phyloP scores from a whole-genome alignment of 2,888 invertebrate species.

The Cantharis nigra region DNA sequence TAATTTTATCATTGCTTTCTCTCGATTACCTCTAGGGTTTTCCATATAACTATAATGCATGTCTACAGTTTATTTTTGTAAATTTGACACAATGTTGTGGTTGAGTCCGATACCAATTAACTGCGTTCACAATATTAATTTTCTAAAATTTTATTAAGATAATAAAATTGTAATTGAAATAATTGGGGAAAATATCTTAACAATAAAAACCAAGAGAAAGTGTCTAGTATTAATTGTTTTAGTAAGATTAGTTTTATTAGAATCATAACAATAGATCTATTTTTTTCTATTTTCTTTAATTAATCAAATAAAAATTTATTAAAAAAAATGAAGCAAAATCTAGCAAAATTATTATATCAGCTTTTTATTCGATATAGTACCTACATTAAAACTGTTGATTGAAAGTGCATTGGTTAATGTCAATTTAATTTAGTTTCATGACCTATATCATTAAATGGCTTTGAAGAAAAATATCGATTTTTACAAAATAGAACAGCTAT shows the following conservation, averaged over 20 bases:
- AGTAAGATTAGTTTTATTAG: background rate
- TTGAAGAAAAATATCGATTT: conserved; percentile 6
- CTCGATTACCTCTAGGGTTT: no score
- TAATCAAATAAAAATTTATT: no score
- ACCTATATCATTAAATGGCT: background rate
- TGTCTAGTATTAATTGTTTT: background rate
- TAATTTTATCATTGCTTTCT: no score
- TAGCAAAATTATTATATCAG: no score
- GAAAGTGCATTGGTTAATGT: background rate
- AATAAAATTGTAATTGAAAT: background rate
- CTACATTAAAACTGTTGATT: no score
- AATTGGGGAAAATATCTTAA: background rate
- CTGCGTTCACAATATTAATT: no score
- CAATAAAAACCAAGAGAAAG: background rate
- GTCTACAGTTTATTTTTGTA: no score
- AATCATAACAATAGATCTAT: background rate
- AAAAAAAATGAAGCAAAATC: no score
- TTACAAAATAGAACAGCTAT: background rate
- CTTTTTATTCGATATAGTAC: no score
- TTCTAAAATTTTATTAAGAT: background rate
- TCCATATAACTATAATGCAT: no score
- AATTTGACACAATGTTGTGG: no score
- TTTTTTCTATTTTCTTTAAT: background rate
- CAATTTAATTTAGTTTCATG: background rate
- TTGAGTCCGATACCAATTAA: no score